These are phyloP conservation scores for Galleria mellonella DNA, from an alignment of 1,140 invertebrate genomes.

Conservation along the genomic window DNA sequence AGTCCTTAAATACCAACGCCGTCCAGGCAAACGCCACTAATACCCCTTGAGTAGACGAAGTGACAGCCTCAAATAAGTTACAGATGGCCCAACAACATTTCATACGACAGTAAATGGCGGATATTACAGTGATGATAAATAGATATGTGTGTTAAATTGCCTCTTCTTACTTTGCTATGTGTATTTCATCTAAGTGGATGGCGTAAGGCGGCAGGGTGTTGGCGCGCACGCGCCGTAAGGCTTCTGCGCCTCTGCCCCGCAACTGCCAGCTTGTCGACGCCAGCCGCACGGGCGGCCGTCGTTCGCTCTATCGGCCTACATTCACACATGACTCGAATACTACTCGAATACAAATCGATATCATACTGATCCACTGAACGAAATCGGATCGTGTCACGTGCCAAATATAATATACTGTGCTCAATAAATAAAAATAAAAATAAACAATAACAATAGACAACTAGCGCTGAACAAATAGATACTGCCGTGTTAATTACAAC, in stretches of 20 bases:
- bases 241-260: conserved; percentile 36
- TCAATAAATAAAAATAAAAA: conserved; percentile 15
- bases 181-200: conserved; percentile 23
- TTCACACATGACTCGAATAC: conserved; percentile 9
- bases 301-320: conserved; percentile 14
- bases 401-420: conserved; percentile 22
- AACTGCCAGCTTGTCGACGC: conserved; percentile 34
- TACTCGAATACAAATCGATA: conserved; percentile 51
- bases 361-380: conserved; percentile 29
- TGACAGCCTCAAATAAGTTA: too few species aligned
- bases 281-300: conserved; percentile 39
- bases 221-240: conserved; percentile 41
- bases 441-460: conserved; percentile 1
- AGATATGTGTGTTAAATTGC: too few species aligned
- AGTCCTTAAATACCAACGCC: too few species aligned
- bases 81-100: too few species aligned
- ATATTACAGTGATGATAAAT: too few species aligned
- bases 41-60: too few species aligned
- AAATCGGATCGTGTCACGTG: conserved; percentile 3
- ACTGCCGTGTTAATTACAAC: conserved; percentile 10
- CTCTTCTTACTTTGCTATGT: too few species aligned
- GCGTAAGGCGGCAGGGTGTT: conserved; percentile 21
- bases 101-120: too few species aligned
- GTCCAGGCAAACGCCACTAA: too few species aligned
- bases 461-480: conserved; percentile 6